phyloP scores from a whole-genome alignment of 30 jellyfish, hydroid and myxozoan genomes.

The Pelagia noctiluca region DNA sequence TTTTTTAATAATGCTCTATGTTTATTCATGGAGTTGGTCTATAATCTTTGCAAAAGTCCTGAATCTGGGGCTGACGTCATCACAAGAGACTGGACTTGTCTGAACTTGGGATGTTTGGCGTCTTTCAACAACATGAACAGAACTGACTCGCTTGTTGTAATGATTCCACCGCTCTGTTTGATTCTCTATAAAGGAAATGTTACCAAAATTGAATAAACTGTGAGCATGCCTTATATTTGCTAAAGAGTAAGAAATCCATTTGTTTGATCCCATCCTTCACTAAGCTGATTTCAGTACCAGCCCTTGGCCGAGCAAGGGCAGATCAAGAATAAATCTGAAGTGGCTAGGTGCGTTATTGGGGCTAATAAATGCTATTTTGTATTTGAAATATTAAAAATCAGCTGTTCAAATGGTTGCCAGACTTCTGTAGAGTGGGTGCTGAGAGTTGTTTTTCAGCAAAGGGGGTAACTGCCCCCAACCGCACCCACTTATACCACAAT shows the following conservation, averaged over 20 bases:
- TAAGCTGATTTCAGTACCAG: too few species aligned
- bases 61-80: conserved; percentile 90
- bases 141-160: conserved; percentile 98
- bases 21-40: too few species aligned
- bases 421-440: too few species aligned
- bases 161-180: conserved; percentile 96
- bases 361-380: too few species aligned
- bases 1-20: background rate
- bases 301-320: conserved; percentile 25
- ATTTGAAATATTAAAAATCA: too few species aligned
- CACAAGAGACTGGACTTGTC: conserved; percentile 85
- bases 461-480: too few species aligned
- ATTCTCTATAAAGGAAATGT: conserved; percentile 67
- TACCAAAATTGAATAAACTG: background rate
- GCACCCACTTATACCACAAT: too few species aligned
- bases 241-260: background rate
- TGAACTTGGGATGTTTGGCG: conserved; percentile 95
- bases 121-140: conserved; percentile 92
- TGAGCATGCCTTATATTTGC: background rate
- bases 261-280: too few species aligned
- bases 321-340: background rate
- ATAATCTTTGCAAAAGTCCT: conserved; percentile 81
- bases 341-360: too few species aligned
- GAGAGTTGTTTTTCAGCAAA: too few species aligned
- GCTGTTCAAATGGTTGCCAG: too few species aligned